These are phyloP conservation scores for Sturnira hondurensis DNA, from an alignment of 2,113 vertebrate genomes.

Conservation along the genomic window DNA sequence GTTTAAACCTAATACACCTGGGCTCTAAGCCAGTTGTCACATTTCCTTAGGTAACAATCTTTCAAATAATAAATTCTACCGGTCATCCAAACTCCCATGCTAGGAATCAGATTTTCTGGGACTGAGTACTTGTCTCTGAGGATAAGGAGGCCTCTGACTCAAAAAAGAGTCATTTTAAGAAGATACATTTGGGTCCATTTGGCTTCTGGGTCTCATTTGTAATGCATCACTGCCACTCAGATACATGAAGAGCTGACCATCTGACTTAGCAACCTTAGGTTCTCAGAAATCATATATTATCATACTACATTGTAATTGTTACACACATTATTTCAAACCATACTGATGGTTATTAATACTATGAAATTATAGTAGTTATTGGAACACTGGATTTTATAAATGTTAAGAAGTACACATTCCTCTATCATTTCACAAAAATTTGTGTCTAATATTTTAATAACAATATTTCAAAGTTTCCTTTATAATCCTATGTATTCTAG, in stretches of 20 bases:
- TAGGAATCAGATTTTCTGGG: not conserved
- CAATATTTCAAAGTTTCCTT: too few species aligned
- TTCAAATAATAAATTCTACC: conserved; percentile 27
- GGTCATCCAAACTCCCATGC: conserved; percentile 1
- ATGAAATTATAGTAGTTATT: not conserved
- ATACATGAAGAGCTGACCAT: not conserved
- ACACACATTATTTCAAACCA: not conserved
- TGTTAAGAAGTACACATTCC: not conserved
- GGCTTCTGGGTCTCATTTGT: not conserved
- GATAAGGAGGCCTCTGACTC: not conserved
- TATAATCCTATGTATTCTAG: too few species aligned
- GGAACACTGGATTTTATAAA: not conserved
- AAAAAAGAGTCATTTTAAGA: not conserved
- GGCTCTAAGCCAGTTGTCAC: not conserved
- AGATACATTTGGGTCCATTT: not conserved
- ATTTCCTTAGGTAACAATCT: conserved; percentile 38
- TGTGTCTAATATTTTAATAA: too few species aligned
- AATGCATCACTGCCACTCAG: not conserved
- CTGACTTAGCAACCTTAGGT: not conserved
- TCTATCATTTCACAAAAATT: not conserved
- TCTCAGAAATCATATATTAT: not conserved
- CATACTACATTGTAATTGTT: not conserved
- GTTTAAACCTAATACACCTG: not conserved
- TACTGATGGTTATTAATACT: not conserved
- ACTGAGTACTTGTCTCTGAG: not conserved